Conservation (phyloP, 2,113 vertebrate genomes). For the Paraplagusia blochii region DNA sequence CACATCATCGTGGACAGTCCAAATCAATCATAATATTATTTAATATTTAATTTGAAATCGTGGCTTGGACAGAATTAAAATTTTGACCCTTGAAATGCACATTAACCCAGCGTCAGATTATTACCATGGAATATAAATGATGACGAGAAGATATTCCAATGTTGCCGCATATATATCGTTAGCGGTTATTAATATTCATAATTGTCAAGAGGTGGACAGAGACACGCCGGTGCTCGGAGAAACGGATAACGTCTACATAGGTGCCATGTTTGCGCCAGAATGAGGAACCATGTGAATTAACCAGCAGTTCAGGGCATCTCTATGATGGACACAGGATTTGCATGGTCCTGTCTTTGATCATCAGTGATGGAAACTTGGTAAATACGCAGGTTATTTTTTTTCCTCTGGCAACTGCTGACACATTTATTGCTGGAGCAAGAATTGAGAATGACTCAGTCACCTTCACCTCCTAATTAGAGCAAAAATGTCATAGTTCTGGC, state of each 20-base stretch:
- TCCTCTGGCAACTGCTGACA: background rate
- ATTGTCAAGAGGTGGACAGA: background rate
- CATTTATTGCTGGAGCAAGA: background rate
- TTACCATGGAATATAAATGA: constrained; percentile 3
- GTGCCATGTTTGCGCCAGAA: background rate
- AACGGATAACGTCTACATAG: background rate
- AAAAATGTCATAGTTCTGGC: too few species aligned
- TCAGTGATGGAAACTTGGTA: background rate
- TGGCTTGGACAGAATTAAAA: constrained; percentile 14
- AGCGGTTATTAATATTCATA: background rate
- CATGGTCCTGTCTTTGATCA: background rate
- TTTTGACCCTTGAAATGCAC: constrained; percentile 4
- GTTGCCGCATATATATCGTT: too few species aligned
- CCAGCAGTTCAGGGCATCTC: background rate
- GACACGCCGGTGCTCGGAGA: background rate
- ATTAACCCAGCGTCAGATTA: background rate
- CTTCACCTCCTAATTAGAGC: background rate
- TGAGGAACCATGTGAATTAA: background rate
- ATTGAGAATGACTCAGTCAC: background rate
- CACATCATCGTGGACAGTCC: constrained; percentile 9
- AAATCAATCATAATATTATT: constrained; percentile 17
- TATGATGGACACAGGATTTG: background rate
- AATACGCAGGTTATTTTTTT: background rate
- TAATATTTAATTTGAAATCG: constrained; percentile 23
- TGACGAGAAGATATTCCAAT: background rate